Conservation (phyloP, 2,888 invertebrate genomes). For the Troglohyphantes excavatus region DNA sequence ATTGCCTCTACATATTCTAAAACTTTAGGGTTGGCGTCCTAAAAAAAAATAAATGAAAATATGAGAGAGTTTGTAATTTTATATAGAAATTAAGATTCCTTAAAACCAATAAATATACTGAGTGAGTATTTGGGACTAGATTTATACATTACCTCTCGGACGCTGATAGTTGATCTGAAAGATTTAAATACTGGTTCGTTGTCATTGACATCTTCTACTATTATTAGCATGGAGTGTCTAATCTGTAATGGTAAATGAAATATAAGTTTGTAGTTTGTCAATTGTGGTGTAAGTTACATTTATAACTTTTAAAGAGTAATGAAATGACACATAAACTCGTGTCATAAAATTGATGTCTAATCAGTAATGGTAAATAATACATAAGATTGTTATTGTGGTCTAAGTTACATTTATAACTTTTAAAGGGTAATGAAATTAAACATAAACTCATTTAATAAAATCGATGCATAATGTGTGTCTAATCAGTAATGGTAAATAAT, state of each 20-base stretch:
- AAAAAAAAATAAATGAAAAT: conserved; percentile 81
- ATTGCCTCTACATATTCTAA: conserved; percentile 90
- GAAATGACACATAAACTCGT: not conserved
- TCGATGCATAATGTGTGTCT: too few species aligned
- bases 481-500: too few species aligned
- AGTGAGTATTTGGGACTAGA: too few species aligned
- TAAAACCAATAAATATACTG: not conserved
- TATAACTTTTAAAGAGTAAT: too few species aligned
- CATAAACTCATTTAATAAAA: too few species aligned
- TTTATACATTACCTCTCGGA: conserved; percentile 87
- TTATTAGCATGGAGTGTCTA: conserved; percentile 90
- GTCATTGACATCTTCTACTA: conserved; percentile 93
- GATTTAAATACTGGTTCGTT: conserved; percentile 93
- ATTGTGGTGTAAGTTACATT: too few species aligned
- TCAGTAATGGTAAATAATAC: too few species aligned
- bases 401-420: too few species aligned
- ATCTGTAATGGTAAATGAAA: conserved; percentile 83
- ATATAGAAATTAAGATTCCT: not conserved
- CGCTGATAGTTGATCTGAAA: conserved; percentile 90
- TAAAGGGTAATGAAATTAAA: too few species aligned
- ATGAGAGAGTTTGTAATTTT: not conserved
- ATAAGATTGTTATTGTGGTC: too few species aligned
- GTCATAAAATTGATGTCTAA: too few species aligned
- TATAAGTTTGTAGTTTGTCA: conserved; percentile 67
- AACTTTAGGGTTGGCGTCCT: conserved; percentile 88